phyloP scores from a whole-genome alignment of 2,888 invertebrate genomes.

The Harpalus rufipes region DNA sequence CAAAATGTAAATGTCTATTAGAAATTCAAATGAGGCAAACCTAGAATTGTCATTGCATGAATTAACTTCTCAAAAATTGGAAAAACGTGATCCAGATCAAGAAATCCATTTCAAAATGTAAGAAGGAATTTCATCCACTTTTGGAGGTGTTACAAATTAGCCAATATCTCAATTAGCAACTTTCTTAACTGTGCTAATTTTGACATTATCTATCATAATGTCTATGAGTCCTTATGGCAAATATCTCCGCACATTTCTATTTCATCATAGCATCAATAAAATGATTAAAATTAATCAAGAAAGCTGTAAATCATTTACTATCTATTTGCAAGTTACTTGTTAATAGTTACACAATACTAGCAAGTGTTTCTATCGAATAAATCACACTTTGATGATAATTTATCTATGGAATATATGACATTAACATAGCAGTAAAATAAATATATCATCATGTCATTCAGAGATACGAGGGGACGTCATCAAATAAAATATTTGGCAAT shows the following conservation, averaged over 20 bases:
- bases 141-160: neutral
- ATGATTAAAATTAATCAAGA: slow-evolving; percentile 53
- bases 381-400: slow-evolving; percentile 47
- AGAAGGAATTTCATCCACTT: no score
- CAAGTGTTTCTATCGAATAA: slow-evolving; percentile 41
- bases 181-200: slow-evolving; percentile 6
- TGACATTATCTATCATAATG: neutral
- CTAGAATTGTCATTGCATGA: slow-evolving; percentile 6
- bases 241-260: slow-evolving; percentile 21
- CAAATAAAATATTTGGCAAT: no score
- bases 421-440: neutral
- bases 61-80: neutral
- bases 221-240: neutral
- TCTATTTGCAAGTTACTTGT: slow-evolving; percentile 40
- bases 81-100: neutral
- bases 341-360: slow-evolving; percentile 34
- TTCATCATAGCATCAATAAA: slow-evolving; percentile 47
- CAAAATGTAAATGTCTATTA: slow-evolving; percentile 12
- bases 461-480: no score
- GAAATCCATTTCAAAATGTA: neutral
- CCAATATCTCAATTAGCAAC: slow-evolving; percentile 10
- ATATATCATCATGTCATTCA: no score
- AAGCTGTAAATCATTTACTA: slow-evolving; percentile 43
- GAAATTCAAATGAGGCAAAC: neutral
- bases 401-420: neutral